Percentiles rank a stretch among this genome's conserved stretches.
Conservation (phyloP, 2,888 invertebrate genomes). For the Nemoura dubitans region DNA sequence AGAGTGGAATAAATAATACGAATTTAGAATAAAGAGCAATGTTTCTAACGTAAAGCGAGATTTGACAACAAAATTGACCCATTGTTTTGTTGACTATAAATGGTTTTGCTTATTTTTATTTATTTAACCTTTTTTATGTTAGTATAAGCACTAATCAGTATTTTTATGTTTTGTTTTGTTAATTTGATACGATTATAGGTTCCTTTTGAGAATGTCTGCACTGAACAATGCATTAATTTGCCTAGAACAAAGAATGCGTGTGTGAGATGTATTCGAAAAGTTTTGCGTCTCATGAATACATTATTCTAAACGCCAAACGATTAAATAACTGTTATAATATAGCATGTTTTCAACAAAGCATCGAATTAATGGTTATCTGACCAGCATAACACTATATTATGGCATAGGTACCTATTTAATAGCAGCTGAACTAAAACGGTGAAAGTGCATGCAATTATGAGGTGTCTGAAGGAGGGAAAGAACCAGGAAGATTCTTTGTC, state of each 20-base stretch:
- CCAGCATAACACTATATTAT: neutral
- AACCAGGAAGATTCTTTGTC: slow-evolving; percentile 30
- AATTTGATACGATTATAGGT: too few species aligned
- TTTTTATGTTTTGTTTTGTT: too few species aligned
- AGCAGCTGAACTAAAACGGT: neutral
- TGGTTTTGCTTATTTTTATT: too few species aligned
- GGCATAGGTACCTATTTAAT: neutral
- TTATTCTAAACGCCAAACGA: neutral
- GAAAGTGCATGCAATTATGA: slow-evolving; percentile 26
- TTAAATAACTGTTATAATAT: slow-evolving; percentile 7
- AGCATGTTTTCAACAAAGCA: neutral
- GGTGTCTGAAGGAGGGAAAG: neutral
- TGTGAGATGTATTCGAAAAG: neutral
- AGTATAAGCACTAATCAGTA: too few species aligned
- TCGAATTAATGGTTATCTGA: neutral
- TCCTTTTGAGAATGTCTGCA: too few species aligned
- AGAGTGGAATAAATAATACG: too few species aligned
- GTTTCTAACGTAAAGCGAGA: too few species aligned
- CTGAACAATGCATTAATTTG: neutral
- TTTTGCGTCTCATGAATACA: neutral
- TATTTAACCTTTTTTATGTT: too few species aligned
- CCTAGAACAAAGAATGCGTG: neutral
- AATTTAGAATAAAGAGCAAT: too few species aligned
- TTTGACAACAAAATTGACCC: too few species aligned
- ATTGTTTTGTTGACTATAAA: too few species aligned